These are phyloP conservation scores for Meghimatium bilineatum DNA, from an alignment of 2,888 invertebrate species.

Conservation along the genomic window DNA sequence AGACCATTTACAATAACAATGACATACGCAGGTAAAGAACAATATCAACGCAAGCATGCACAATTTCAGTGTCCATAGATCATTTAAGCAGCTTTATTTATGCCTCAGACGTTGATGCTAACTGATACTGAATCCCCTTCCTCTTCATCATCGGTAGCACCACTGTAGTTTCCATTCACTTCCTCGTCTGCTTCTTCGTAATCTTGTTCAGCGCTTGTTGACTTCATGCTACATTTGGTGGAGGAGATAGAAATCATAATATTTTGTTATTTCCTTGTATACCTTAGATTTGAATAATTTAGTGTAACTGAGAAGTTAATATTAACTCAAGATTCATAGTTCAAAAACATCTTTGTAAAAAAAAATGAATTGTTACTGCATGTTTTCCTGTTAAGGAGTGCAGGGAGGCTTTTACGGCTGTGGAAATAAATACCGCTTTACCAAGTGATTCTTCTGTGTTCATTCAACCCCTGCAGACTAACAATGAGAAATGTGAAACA, in stretches of 20 bases:
- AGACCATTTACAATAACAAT: not conserved
- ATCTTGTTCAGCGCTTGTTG: constrained; percentile 47
- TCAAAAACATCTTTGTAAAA: too few species aligned
- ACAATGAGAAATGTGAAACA: too few species aligned
- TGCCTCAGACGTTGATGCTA: constrained; percentile 36
- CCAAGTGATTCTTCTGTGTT: too few species aligned
- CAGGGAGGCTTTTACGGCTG: too few species aligned
- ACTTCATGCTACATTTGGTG: constrained; percentile 41
- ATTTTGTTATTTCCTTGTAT: not conserved
- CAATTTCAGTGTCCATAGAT: not conserved
- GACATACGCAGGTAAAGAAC: not conserved
- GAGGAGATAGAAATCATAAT: not conserved
- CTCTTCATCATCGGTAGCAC: constrained; percentile 60
- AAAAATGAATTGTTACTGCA: too few species aligned
- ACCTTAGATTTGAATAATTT: too few species aligned
- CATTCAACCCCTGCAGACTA: too few species aligned
- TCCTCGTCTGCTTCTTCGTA: constrained; percentile 55
- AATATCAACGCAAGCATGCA: not conserved
- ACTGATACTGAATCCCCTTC: constrained; percentile 44
- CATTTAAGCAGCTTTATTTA: not conserved
- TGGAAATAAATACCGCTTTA: too few species aligned
- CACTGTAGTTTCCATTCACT: constrained; percentile 53
- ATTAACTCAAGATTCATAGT: too few species aligned
- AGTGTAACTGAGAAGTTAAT: too few species aligned
- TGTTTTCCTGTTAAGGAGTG: too few species aligned